phyloP scores from a whole-genome alignment of 2,888 invertebrate genomes.

The Beris morrisii region DNA sequence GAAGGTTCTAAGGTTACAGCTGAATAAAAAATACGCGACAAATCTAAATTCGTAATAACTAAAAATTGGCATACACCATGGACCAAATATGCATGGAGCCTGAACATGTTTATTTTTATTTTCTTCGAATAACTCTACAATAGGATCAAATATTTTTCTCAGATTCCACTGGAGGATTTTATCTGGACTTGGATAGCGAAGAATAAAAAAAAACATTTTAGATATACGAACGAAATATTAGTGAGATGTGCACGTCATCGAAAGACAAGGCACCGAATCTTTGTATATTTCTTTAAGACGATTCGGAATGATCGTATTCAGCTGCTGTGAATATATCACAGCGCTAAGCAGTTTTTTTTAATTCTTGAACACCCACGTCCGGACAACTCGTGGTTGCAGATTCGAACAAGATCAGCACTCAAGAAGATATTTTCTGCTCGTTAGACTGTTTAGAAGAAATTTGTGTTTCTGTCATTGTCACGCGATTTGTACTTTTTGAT shows the following conservation, averaged over 20 bases:
- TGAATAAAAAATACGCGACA: too few species aligned
- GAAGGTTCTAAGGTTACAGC: too few species aligned
- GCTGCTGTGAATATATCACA: slow-evolving; percentile 28
- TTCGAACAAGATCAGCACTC: neutral
- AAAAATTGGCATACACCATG: too few species aligned
- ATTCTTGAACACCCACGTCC: slow-evolving; percentile 21
- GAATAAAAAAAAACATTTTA: too few species aligned
- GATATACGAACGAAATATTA: slow-evolving; percentile 1
- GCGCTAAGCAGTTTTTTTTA: slow-evolving; percentile 13
- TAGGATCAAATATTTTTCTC: slow-evolving; percentile 12
- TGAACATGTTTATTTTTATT: too few species aligned
- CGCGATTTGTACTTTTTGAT: slow-evolving; percentile 30
- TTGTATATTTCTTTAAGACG: neutral
- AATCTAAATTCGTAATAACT: too few species aligned
- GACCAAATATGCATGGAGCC: too few species aligned
- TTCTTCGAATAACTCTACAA: slow-evolving; percentile 6
- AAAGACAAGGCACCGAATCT: slow-evolving; percentile 15
- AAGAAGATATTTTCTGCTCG: neutral
- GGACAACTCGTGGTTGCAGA: neutral
- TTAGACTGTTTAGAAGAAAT: slow-evolving; percentile 17
- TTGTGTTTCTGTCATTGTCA: slow-evolving; percentile 29
- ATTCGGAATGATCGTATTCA: slow-evolving; percentile 8
- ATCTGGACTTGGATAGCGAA: too few species aligned
- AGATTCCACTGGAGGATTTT: slow-evolving; percentile 5
- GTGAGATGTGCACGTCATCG: slow-evolving; percentile 21